Evolutionary conservation across 1,140 invertebrate genomes (phyloP).

Genomic region (Drosophila ohnishii): DNA sequence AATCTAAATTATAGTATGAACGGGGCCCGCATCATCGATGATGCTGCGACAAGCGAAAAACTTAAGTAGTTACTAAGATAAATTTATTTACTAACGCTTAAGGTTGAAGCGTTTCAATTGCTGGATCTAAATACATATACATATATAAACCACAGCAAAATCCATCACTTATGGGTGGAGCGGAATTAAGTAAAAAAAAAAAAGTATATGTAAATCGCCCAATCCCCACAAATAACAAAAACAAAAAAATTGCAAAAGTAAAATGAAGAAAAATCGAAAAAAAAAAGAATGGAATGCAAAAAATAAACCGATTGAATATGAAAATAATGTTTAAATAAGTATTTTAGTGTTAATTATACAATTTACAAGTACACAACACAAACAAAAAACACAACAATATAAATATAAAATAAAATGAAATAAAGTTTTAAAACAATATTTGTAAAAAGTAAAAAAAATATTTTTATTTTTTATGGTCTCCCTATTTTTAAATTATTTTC

Average conservation of each 20-base stretch:
- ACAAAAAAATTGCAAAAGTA: constrained; percentile 58
- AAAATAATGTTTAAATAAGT: constrained; percentile 82
- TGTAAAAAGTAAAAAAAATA: constrained; percentile 76
- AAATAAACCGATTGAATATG: constrained; percentile 72
- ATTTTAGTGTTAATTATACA: constrained; percentile 83
- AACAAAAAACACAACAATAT: constrained; percentile 67
- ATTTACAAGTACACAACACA: constrained; percentile 82
- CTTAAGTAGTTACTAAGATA: constrained; percentile 77
- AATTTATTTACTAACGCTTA: constrained; percentile 76
- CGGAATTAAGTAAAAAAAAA: constrained; percentile 61
- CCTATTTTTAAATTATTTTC: background rate
- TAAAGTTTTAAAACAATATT: constrained; percentile 83
- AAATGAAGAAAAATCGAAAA: constrained; percentile 38
- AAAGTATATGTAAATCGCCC: constrained; percentile 37
- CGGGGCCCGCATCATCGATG: constrained; percentile 31
- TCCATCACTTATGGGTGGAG: constrained; percentile 57
- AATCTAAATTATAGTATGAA: constrained; percentile 61
- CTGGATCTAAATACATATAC: constrained; percentile 51
- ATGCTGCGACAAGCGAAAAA: constrained; percentile 48
- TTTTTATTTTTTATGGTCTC: background rate
- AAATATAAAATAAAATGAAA: constrained; percentile 82
- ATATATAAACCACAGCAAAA: constrained; percentile 45
- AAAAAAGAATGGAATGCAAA: constrained; percentile 44
- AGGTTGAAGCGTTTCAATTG: constrained; percentile 72
- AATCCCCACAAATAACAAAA: constrained; percentile 41